phyloP scores from a whole-genome alignment of 30 jellyfish, hydroid and myxozoan genomes.

The Aurelia sp. region DNA sequence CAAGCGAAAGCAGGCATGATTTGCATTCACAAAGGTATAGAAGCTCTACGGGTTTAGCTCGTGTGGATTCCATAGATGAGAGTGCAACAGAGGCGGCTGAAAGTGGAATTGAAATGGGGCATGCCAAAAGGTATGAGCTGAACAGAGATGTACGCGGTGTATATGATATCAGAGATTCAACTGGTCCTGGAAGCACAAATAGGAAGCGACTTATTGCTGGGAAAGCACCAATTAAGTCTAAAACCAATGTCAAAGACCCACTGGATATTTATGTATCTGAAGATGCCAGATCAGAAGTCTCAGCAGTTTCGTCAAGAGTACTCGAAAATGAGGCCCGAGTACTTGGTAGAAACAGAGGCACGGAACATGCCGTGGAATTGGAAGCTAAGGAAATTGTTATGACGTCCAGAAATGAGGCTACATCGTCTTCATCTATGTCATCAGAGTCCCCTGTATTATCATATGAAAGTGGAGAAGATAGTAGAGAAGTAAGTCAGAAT shows the following conservation, averaged over 20 bases:
- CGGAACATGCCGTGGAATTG: neutral
- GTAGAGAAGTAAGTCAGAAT: too few relatives aligned
- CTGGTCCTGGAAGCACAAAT: slow-evolving; percentile 95
- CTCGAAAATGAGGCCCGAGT: neutral
- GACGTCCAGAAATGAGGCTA: neutral
- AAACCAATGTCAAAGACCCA: slow-evolving; percentile 36
- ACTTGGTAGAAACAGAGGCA: neutral
- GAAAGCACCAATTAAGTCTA: slow-evolving; percentile 35
- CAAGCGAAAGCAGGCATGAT: too few relatives aligned
- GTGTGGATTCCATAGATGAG: too few relatives aligned
- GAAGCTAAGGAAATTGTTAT: neutral
- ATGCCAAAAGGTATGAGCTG: neutral
- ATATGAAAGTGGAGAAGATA: neutral
- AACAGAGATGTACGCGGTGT: slow-evolving; percentile 58
- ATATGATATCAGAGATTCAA: slow-evolving; percentile 83
- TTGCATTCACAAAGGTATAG: too few relatives aligned
- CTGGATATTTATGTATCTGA: slow-evolving; percentile 78
- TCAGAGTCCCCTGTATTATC: slow-evolving; percentile 58
- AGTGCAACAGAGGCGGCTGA: too few relatives aligned
- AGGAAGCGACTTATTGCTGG: slow-evolving; percentile 69
- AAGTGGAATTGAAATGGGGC: too few relatives aligned
- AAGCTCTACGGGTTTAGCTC: too few relatives aligned
- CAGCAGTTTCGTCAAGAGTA: slow-evolving; percentile 12
- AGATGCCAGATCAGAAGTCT: slow-evolving; percentile 54
- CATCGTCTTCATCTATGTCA: slow-evolving; percentile 39